Base-by-base conservation (phyloP, 1,140 invertebrate genomes). In the Nylanderia fulva region DNA sequence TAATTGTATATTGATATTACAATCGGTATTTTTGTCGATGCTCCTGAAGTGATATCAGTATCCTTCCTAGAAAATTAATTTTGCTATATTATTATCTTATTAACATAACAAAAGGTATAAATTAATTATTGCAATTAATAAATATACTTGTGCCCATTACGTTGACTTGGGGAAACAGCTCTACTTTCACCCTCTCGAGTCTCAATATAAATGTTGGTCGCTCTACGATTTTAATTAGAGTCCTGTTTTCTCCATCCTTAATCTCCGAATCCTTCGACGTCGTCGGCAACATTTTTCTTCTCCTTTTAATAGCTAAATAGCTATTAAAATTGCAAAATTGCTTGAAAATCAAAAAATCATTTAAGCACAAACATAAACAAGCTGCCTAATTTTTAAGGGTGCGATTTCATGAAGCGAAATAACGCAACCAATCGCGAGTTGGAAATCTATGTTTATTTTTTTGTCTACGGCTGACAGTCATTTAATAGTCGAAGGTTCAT, bases 201-300 rank as follows among this genome's bases (percentile, higher is more conserved):
- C 92, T 95, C 24, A 96, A 90, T 89, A 96, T 95, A 84, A 96
- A 95, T 4, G 95, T 96, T 61, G 95, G 95, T 45, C 95, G 93
- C 33, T 95, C 94, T 13, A 90, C 90, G 15, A 93, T 91, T 86
- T 94, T 94, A 33, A 94, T 91, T 4, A 90, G 58, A 29, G 86
- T 88, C 84, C 90, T 91, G 0, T 84, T 84, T 33, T 94, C 93
- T 64, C 33, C 82, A 18, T 94, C 93, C 45, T 94, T 94, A 0
- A n/a, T 63, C 39, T 93, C 93, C 6, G 90, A 84, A 74, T 94
- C 93, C 77, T 94, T 94, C 8, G 86, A 56, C 3, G 84, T 68
- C 42, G 89, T 76, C 5, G 92, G 54, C 27, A 92, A 77, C 79
- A 92, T 91, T 13, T 3, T 13, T 45, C 9, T 45, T 48, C 45